Evolutionary conservation across 2,888 invertebrate genomes (phyloP), one percentile per base, ranked within the genome.

Genomic region (Anarsia innoxiella): DNA sequence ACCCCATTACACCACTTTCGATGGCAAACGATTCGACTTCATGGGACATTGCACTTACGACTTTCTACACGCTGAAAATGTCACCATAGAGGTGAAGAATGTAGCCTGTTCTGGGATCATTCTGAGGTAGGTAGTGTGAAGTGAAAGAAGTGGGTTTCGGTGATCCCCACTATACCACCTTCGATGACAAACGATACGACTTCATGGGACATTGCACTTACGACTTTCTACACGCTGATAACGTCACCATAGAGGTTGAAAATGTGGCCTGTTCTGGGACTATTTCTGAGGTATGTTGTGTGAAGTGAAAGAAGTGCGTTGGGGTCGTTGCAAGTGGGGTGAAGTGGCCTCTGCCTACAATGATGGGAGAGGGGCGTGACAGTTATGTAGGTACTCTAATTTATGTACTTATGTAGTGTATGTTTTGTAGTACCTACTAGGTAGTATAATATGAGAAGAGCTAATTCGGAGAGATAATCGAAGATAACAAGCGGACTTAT

Each of bases 181-280:
- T 97, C 66, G 96, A 97, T 71, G 96, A 96, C 0, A 89, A 88
- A 46, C 89, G 89, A 1, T 97, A 88, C 67, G 92, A 95, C 75
- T 96, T 96, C 69, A 95, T 95, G 94, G 96, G 96, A 0, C 91
- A 91, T 54, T 96, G 96, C 68, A 90, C 92, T 0, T 96, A 96
- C 68, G 91, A 93, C 61, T 75, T 96, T 49, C 79, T 96, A 12
- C 89, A 91, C 55, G 87, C 89, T 0, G 76, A 86, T 0, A 88
- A 91, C 52, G 86, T 92, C 46, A 89, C 90, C 0, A 85, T 95
- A 0, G 91, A 93, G 55, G 91, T 91, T 0, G 94, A 95, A 66
- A 95, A 95, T 59, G 89, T 93, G 0, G 91, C 92, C 2, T 96
- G 95, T 59, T 89, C 92, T 1, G 94, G 94, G 0, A 86, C 91